These are phyloP conservation scores for Malacosoma neustria DNA, from an alignment of 2,888 invertebrate genomes.

Conservation along the genomic window DNA sequence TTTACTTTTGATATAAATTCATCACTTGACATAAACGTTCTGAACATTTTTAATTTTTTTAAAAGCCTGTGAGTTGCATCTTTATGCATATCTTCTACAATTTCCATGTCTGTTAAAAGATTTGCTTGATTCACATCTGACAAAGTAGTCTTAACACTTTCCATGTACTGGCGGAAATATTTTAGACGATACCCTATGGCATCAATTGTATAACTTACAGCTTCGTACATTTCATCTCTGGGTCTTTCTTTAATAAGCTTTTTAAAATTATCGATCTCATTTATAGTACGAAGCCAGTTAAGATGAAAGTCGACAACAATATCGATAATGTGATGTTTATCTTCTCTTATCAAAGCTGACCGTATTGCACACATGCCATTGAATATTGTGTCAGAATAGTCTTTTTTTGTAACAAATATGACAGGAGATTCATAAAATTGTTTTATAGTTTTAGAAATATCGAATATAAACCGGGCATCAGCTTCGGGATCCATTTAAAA, in stretches of 20 bases:
- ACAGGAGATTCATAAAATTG: slow-evolving; percentile 54
- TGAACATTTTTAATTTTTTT: slow-evolving; percentile 42
- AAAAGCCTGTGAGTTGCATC: slow-evolving; percentile 31
- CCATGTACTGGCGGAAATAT: slow-evolving; percentile 45
- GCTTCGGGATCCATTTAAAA: slow-evolving; percentile 15
- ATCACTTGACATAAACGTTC: slow-evolving; percentile 25
- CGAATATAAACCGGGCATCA: slow-evolving; percentile 37
- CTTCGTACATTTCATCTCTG: slow-evolving; percentile 38
- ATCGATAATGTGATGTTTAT: slow-evolving; percentile 34
- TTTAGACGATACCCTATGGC: slow-evolving; percentile 40
- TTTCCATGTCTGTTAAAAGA: slow-evolving; percentile 48
- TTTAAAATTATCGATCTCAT: slow-evolving; percentile 43
- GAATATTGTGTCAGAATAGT: slow-evolving; percentile 50
- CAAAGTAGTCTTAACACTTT: slow-evolving; percentile 27
- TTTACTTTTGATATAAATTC: slow-evolving; percentile 37
- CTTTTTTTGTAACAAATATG: slow-evolving; percentile 45
- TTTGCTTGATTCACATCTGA: slow-evolving; percentile 32
- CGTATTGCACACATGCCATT: slow-evolving; percentile 43
- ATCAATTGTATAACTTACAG: slow-evolving; percentile 49
- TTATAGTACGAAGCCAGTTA: slow-evolving; percentile 49
- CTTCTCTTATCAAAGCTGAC: slow-evolving; percentile 23
- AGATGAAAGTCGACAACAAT: slow-evolving; percentile 51
- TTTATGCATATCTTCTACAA: slow-evolving; percentile 59
- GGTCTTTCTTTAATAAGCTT: slow-evolving; percentile 25
- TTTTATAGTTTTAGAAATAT: slow-evolving; percentile 51